phyloP scores from a whole-genome alignment of 1,140 invertebrate genomes.

The Trinorchestia longiramus region DNA sequence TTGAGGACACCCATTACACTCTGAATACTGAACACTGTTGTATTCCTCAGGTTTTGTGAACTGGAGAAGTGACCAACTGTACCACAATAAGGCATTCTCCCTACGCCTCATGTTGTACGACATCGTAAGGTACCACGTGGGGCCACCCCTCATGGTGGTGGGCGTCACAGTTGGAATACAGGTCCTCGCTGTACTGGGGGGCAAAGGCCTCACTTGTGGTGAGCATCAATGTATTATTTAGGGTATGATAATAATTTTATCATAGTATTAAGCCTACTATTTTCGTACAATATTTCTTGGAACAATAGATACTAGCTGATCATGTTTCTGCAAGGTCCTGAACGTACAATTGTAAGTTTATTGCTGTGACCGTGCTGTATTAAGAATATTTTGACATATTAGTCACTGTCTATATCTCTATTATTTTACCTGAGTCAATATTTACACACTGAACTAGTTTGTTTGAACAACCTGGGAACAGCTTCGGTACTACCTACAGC shows the following conservation, averaged over 20 bases:
- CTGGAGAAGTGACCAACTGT: background rate
- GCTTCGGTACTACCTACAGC: background rate
- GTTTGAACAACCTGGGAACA: background rate
- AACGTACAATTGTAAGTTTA: too few relatives aligned
- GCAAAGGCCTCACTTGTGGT: constrained; percentile 61
- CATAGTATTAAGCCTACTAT: background rate
- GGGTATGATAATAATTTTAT: background rate
- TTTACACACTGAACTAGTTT: background rate
- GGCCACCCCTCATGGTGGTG: constrained; percentile 70
- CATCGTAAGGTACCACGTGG: constrained; percentile 68
- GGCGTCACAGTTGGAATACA: constrained; percentile 69
- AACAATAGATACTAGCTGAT: too few relatives aligned
- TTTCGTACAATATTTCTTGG: background rate
- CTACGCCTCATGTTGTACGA: constrained; percentile 53
- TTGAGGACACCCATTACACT: background rate
- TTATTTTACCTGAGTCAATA: background rate
- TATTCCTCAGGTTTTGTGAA: background rate
- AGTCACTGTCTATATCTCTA: background rate
- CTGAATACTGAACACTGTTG: background rate
- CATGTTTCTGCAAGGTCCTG: too few relatives aligned
- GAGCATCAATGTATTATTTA: background rate
- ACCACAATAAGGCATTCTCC: too few relatives aligned
- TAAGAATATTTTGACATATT: background rate
- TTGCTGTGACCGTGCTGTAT: background rate
- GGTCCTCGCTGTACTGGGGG: constrained; percentile 68